Conservation (phyloP, 2,113 vertebrate genomes). For the Uria lomvia region DNA sequence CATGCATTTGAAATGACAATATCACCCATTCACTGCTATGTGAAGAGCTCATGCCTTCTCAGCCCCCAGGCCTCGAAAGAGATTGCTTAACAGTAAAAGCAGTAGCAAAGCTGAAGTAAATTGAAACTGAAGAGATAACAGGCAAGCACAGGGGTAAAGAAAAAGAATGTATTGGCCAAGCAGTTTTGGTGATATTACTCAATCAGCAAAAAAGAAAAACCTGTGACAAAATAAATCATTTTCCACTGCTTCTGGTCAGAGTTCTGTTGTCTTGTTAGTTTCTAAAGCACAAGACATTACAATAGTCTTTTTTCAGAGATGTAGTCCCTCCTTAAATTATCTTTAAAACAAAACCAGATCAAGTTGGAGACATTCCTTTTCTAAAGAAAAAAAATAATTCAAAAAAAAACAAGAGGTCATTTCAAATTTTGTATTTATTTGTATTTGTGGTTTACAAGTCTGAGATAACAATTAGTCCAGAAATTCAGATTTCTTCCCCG, state of each 20-base stretch:
- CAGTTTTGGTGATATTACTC: neutral
- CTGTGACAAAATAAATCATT: neutral
- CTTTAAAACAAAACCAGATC: neutral
- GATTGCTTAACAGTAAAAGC: neutral
- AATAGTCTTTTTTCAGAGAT: neutral
- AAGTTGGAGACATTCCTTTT: neutral
- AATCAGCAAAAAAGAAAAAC: neutral
- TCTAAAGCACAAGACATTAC: neutral
- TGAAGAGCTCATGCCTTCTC: neutral
- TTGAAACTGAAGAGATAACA: neutral
- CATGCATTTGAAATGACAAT: slow-evolving; percentile 13
- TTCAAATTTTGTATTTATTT: neutral
- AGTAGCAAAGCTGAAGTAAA: neutral
- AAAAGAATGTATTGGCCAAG: neutral
- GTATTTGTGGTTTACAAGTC: neutral
- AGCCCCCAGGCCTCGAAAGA: neutral
- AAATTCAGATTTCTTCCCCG: neutral
- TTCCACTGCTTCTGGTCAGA: neutral
- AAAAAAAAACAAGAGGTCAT: neutral
- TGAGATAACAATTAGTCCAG: neutral
- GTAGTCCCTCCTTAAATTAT: neutral
- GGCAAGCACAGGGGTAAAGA: neutral
- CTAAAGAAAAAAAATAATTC: neutral
- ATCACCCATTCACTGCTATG: neutral
- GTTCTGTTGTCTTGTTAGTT: neutral